Base-by-base conservation (phyloP, 2,797 vertebrate species). In the Pangasius sanitwongsei region DNA sequence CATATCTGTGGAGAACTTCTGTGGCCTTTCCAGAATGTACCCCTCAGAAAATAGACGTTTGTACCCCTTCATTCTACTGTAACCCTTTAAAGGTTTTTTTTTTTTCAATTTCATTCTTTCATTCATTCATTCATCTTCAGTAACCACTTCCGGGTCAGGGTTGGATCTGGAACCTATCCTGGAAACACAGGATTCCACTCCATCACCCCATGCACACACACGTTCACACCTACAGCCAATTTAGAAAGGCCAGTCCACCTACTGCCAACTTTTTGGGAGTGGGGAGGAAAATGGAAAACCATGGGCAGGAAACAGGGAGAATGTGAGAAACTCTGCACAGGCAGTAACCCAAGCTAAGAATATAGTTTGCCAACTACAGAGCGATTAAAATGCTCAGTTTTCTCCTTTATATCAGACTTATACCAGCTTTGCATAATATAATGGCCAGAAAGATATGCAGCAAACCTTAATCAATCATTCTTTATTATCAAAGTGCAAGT, bases 1-100 rank as follows among this genome's bases (percentile, higher is more conserved):
- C 93, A 93, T 89, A 92, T 94, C 92, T 94, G 91, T 92, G 88
- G 94, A 94, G 92, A 94, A 93, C 92, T 95, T 94, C 94, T 94
- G 93, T 92, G 90, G 87, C 87, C 92, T 93, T 96, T 96, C 91
- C 92, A 96, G 96, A 95, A 96, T 96, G 95, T 92, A 96, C 95
- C 94, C 94, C 91, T 93, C 95, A 95, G 93, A 94, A 96, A 96
- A 96, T 96, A 95, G 94, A 95, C 92, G 90, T 91, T 94, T 93
- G 92, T 93, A 93, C 93, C 95, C 94, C 92, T 91, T 95, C 93
- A 92, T 94, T 95, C 94, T 91, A 94, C 93, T 91, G 92, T 93
- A 74, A 81, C 37, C 83, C 63, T 94, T 95, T 95, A 93, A 94
- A 93, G 95, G 90, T 4, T 31, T 69, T 70, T 70, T 69, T 63